Evolutionary conservation across 2,113 vertebrate genomes (phyloP).

Genomic region (Tetraodon nigroviridis): DNA sequence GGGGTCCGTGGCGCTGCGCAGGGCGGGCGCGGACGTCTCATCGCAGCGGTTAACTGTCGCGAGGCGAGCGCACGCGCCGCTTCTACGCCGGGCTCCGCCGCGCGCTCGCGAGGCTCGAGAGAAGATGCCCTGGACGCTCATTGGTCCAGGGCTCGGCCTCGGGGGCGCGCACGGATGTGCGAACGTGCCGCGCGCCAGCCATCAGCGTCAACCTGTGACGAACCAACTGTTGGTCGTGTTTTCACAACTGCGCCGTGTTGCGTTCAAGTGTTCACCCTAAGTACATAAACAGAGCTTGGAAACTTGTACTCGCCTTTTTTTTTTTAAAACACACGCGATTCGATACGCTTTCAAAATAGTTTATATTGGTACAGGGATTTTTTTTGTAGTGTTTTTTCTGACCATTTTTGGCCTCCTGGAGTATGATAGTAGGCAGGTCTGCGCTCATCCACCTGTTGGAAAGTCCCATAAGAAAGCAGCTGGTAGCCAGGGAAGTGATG

Average conservation of each 20-base stretch:
- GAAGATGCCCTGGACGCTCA: slow-evolving; percentile 28
- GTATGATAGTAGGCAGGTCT: no score
- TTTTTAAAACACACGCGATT: no score
- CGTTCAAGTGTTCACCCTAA: no score
- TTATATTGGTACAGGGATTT: no score
- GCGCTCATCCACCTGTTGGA: no score
- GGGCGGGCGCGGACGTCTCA: neutral
- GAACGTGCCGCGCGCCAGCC: slow-evolving; percentile 61
- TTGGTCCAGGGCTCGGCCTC: slow-evolving; percentile 34
- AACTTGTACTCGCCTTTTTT: no score
- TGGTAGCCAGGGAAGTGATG: no score
- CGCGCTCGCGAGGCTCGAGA: slow-evolving; percentile 40
- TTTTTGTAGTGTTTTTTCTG: no score
- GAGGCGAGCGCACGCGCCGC: neutral
- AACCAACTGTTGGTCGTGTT: slow-evolving; percentile 48
- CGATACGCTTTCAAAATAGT: no score
- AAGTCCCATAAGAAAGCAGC: no score
- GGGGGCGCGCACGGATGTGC: slow-evolving; percentile 51
- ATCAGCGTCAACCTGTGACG: neutral
- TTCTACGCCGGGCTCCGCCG: slow-evolving; percentile 13
- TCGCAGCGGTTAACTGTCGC: slow-evolving; percentile 17
- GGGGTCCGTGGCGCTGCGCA: neutral
- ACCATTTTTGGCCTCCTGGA: no score
- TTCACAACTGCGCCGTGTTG: neutral
- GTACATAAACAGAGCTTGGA: no score